Percentiles rank a stretch among this genome's conserved stretches.
Evolutionary conservation across 2,113 vertebrate genomes (phyloP).

Genomic region (Scomber scombrus): DNA sequence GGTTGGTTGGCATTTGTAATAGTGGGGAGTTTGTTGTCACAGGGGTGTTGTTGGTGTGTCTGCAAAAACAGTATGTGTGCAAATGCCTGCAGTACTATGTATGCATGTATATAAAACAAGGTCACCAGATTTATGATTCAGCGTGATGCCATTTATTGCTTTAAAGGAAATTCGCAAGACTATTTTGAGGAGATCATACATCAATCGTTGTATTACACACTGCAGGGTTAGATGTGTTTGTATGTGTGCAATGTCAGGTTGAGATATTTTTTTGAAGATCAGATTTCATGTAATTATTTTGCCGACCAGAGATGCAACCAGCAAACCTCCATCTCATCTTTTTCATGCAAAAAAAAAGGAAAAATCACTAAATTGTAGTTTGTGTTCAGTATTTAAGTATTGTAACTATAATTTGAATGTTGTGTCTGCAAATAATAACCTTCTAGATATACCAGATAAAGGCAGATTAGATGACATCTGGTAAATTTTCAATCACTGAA

Average conservation of each 20-base stretch:
- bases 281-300: neutral
- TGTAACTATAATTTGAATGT: neutral
- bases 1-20: constrained; percentile 44
- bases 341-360: neutral
- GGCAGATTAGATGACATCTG: neutral
- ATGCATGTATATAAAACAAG: constrained; percentile 11
- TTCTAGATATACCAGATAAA: neutral
- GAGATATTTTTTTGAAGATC: neutral
- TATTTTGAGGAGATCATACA: neutral
- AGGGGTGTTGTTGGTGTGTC: constrained; percentile 19
- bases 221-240: neutral
- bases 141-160: neutral
- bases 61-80: neutral
- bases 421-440: neutral
- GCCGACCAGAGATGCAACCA: neutral
- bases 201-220: constrained; percentile 3
- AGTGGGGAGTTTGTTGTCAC: constrained; percentile 43
- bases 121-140: constrained; percentile 16
- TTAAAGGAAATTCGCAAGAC: constrained; percentile 13
- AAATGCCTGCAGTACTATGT: constrained; percentile 7
- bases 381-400: neutral
- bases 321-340: neutral
- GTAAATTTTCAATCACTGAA: neutral
- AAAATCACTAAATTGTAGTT: neutral
- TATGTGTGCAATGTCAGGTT: neutral